Evolutionary conservation across 2,113 vertebrate genomes (phyloP).

Genomic region (Columbina picui): DNA sequence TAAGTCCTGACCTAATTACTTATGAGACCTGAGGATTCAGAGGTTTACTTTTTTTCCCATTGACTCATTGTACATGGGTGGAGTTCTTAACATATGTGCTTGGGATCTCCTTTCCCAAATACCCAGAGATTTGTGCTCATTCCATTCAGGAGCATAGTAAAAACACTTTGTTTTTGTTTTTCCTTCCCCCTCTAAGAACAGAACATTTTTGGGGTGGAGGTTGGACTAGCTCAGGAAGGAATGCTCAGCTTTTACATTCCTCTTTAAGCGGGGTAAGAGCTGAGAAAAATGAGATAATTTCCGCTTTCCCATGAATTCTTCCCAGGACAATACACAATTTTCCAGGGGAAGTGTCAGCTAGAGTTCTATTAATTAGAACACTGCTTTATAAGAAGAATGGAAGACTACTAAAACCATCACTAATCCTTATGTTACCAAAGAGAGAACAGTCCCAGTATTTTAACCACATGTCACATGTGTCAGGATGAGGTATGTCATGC

Average conservation of each 20-base stretch:
- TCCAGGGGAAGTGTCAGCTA: not conserved
- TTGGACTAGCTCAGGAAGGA: not conserved
- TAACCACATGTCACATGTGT: not conserved
- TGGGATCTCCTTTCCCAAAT: not conserved
- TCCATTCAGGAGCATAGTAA: not conserved
- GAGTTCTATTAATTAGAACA: not conserved
- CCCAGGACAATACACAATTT: not conserved
- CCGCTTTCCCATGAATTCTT: not conserved
- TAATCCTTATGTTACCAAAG: not conserved
- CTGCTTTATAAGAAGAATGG: not conserved
- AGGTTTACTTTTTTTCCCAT: not conserved
- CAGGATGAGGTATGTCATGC: not conserved
- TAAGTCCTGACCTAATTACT: not conserved
- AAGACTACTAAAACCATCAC: not conserved
- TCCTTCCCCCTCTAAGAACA: slow-evolving; percentile 23
- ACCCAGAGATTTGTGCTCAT: not conserved
- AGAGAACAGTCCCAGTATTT: not conserved
- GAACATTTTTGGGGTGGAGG: slow-evolving; percentile 4
- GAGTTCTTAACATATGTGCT: not conserved
- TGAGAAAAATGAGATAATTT: not conserved
- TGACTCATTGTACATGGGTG: not conserved
- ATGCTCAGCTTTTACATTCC: not conserved
- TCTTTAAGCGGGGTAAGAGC: not conserved
- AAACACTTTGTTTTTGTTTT: slow-evolving; percentile 38
- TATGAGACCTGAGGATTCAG: not conserved